phyloP scores from a whole-genome alignment of 1,140 invertebrate species.

The Lepidotrigona ventralis region DNA sequence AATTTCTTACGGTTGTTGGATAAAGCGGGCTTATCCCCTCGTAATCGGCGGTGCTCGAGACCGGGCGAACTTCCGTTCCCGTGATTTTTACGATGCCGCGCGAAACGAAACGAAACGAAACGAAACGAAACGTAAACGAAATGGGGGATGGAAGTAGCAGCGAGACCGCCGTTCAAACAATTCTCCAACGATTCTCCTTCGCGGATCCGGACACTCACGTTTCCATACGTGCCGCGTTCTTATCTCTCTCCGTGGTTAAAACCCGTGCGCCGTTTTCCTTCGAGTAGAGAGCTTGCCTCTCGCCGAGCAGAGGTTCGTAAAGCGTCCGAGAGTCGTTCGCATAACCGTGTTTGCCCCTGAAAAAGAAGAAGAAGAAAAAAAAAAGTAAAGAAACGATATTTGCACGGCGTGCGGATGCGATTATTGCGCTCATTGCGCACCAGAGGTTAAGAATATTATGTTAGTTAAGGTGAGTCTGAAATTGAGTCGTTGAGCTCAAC shows the following conservation, averaged over 20 bases:
- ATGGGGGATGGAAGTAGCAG: not conserved
- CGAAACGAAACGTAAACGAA: not conserved
- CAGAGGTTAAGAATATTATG: not conserved
- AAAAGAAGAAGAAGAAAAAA: not conserved
- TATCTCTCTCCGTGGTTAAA: slow-evolving; percentile 50
- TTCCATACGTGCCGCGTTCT: slow-evolving; percentile 53
- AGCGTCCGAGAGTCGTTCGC: slow-evolving; percentile 71
- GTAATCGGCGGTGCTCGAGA: not conserved
- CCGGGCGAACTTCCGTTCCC: not conserved
- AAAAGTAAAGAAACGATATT: not conserved
- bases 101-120: not conserved
- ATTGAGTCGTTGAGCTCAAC: too few relatives aligned
- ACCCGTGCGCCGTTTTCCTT: slow-evolving; percentile 66
- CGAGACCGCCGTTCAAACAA: not conserved
- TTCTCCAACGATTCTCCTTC: not conserved
- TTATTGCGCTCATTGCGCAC: not conserved
- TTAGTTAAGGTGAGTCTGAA: not conserved
- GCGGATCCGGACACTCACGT: slow-evolving; percentile 42
- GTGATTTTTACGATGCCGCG: not conserved
- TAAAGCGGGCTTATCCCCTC: slow-evolving; percentile 32
- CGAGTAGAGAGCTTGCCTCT: slow-evolving; percentile 75
- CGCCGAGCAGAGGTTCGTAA: slow-evolving; percentile 76
- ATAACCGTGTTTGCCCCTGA: slow-evolving; percentile 22
- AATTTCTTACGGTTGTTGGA: not conserved
- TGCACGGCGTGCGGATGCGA: not conserved